Percentiles rank a stretch among this genome's conserved stretches.
Conservation (phyloP, 2,888 invertebrate species). For the Rosalia funebris region DNA sequence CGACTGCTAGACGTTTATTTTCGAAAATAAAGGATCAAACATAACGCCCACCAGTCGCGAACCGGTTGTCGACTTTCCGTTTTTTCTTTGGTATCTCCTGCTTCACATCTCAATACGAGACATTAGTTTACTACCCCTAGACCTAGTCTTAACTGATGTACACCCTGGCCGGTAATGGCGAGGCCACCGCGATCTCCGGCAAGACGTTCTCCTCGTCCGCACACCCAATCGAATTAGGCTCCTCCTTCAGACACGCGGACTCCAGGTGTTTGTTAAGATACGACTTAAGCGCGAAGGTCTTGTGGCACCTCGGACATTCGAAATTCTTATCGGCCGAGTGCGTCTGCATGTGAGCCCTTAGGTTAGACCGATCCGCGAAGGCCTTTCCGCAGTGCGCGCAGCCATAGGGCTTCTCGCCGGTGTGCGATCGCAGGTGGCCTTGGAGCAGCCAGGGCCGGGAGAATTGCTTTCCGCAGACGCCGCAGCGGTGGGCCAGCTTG, state of each 20-base stretch:
- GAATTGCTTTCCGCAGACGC: conserved; percentile 93
- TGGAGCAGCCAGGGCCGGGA: conserved; percentile 95
- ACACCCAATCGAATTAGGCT: conserved; percentile 47
- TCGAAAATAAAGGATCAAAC: conserved; percentile 18
- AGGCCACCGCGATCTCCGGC: conserved; percentile 41
- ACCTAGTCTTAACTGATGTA: conserved; percentile 52
- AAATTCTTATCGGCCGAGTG: conserved; percentile 92
- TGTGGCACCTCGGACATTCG: conserved; percentile 87
- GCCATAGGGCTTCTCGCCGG: conserved; percentile 92
- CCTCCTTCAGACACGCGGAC: conserved; percentile 84
- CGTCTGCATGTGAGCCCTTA: conserved; percentile 94
- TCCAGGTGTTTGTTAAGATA: conserved; percentile 95
- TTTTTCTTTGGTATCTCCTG: background rate
- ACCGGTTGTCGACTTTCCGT: conserved; percentile 3
- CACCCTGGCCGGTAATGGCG: conserved; percentile 51
- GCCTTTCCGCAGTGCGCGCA: conserved; percentile 95
- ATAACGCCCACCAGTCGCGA: background rate
- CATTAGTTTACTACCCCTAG: background rate
- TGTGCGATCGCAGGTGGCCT: conserved; percentile 89
- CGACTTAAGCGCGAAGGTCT: conserved; percentile 92
- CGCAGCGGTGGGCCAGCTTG: conserved; percentile 90
- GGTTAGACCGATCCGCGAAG: conserved; percentile 92
- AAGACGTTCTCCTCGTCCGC: conserved; percentile 37
- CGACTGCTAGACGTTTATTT: background rate
- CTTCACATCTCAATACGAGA: conserved; percentile 12